phyloP scores from a whole-genome alignment of 53 echinoderm and acorn worm genomes.

The Crossaster papposus region DNA sequence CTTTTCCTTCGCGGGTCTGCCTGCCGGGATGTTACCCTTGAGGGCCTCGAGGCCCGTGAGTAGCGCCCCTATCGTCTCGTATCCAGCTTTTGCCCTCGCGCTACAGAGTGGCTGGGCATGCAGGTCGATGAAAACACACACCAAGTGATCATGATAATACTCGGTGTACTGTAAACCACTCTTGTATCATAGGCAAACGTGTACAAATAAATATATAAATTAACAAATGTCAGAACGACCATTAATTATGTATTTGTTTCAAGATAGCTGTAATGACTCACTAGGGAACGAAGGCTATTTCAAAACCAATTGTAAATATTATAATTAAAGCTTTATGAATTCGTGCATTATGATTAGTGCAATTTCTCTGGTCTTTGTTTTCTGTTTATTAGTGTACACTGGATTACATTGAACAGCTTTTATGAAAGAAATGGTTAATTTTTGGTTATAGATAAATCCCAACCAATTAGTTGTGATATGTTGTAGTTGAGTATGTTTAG shows the following conservation, averaged over 20 bases:
- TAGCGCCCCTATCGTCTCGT: neutral
- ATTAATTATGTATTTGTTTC: neutral
- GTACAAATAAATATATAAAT: neutral
- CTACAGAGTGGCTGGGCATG: slow-evolving; percentile 53
- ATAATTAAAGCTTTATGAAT: neutral
- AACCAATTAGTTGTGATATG: too few relatives aligned
- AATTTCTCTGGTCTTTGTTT: neutral
- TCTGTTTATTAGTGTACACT: neutral
- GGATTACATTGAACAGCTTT: neutral
- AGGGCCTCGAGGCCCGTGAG: neutral
- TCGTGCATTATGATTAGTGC: neutral
- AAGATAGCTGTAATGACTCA: too few relatives aligned
- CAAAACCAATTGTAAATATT: neutral
- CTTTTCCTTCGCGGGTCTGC: slow-evolving; percentile 37
- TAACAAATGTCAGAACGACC: neutral
- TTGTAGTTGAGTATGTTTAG: too few relatives aligned
- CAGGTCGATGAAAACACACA: slow-evolving; percentile 40
- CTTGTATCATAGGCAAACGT: neutral
- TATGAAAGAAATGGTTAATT: neutral
- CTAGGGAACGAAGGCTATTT: too few relatives aligned
- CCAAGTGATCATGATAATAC: slow-evolving; percentile 29
- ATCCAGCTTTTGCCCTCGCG: slow-evolving; percentile 53
- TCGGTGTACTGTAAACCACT: neutral
- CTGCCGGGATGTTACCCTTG: slow-evolving; percentile 40
- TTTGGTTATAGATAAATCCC: too few relatives aligned